phyloP scores from a whole-genome alignment of 2,797 vertebrate species.

The Serranus cabrilla region DNA sequence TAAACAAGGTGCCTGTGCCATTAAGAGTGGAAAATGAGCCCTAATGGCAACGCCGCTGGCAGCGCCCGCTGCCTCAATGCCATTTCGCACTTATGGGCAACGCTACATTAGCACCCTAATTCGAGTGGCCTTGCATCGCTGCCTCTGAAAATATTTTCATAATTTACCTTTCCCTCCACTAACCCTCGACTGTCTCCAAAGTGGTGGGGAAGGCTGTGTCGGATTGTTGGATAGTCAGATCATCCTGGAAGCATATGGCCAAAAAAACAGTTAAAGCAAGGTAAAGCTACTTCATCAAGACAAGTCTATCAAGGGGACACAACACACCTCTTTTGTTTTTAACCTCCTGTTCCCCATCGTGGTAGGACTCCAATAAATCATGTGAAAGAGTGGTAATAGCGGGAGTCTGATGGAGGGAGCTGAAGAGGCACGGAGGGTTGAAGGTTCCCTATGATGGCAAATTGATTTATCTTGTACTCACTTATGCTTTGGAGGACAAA shows the following conservation, averaged over 20 bases:
- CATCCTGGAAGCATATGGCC: slow-evolving; percentile 10
- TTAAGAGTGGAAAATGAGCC: slow-evolving; percentile 81
- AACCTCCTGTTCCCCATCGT: slow-evolving; percentile 49
- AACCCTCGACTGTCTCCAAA: slow-evolving; percentile 45
- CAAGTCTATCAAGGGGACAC: slow-evolving; percentile 44
- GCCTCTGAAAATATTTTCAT: slow-evolving; percentile 81
- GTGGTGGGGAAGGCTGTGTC: slow-evolving; percentile 26
- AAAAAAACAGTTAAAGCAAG: slow-evolving; percentile 47
- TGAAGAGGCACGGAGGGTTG: slow-evolving; percentile 62
- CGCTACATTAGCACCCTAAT: slow-evolving; percentile 83
- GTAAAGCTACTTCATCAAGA: slow-evolving; percentile 60
- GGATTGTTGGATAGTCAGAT: slow-evolving; percentile 34
- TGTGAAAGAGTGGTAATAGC: slow-evolving; percentile 34
- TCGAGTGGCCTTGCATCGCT: slow-evolving; percentile 78
- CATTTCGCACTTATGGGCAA: slow-evolving; percentile 76
- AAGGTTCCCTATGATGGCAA: slow-evolving; percentile 63
- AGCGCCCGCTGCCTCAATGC: slow-evolving; percentile 63
- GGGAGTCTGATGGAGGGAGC: slow-evolving; percentile 47
- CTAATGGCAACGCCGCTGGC: slow-evolving; percentile 70
- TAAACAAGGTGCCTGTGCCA: slow-evolving; percentile 83
- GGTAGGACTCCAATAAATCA: slow-evolving; percentile 60
- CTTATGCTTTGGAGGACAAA: slow-evolving; percentile 44
- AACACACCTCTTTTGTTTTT: slow-evolving; percentile 38
- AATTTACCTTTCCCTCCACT: slow-evolving; percentile 52
- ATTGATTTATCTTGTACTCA: slow-evolving; percentile 65